phyloP scores from a whole-genome alignment of 2,113 vertebrate species.

The Numida meleagris region DNA sequence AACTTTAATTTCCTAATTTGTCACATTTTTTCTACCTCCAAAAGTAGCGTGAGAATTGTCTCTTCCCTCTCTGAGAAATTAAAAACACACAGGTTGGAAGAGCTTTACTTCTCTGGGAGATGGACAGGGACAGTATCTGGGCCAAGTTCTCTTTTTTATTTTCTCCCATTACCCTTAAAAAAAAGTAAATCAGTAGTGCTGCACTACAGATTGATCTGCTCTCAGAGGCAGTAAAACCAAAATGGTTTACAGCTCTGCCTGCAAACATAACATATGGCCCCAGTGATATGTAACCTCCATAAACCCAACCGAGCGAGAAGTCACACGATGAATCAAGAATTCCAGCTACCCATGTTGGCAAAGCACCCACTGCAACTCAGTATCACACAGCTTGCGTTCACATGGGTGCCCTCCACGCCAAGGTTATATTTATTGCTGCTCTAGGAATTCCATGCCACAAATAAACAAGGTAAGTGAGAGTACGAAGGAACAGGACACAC shows the following conservation, averaged over 20 bases:
- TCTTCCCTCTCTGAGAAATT: conserved; percentile 29
- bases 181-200: not conserved
- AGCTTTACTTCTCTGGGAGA: conserved; percentile 16
- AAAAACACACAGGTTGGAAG: conserved; percentile 19
- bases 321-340: conserved; percentile 24
- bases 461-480: not conserved
- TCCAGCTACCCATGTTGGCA: not conserved
- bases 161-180: conserved; percentile 34
- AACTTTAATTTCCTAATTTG: conserved; percentile 39
- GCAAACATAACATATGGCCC: conserved; percentile 42
- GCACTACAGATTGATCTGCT: conserved; percentile 26
- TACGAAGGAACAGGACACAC: not conserved
- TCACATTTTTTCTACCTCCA: not conserved
- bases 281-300: conserved; percentile 25
- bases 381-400: not conserved
- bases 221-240: conserved; percentile 40
- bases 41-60: not conserved
- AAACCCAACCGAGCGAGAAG: conserved; percentile 37
- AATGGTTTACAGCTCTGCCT: conserved; percentile 55
- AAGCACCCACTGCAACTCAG: not conserved
- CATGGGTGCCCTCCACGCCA: not conserved
- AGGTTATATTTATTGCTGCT: not conserved
- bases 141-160: conserved; percentile 19
- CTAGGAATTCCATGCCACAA: not conserved
- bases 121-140: not conserved